phyloP scores from a whole-genome alignment of 2,888 invertebrate species.

The Subacronicta megacephala region DNA sequence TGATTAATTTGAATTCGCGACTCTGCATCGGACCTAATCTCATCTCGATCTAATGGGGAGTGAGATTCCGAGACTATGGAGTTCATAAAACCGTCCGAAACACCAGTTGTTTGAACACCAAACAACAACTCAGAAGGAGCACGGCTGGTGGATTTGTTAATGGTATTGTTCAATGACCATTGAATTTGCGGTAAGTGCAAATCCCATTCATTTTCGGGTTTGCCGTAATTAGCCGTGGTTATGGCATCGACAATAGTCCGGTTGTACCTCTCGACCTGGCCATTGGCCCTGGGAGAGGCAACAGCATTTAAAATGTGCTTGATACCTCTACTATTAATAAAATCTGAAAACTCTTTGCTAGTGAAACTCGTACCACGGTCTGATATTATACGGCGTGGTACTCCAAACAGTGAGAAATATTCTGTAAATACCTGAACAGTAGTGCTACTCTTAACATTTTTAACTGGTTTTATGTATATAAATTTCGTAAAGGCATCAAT shows the following conservation, averaged over 20 bases:
- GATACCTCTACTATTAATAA: conserved; percentile 2
- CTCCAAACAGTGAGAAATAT: conserved; percentile 11
- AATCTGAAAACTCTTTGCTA: conserved; percentile 3
- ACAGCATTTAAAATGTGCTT: conserved; percentile 3
- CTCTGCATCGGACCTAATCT: neutral
- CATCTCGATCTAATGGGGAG: conserved; percentile 2
- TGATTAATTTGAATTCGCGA: neutral
- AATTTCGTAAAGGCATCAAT: no score
- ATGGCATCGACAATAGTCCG: no score
- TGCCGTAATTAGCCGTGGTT: no score
- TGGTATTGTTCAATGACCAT: no score
- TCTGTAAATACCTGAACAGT: conserved; percentile 1
- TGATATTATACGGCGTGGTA: conserved; percentile 10
- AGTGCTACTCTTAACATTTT: conserved; percentile 11
- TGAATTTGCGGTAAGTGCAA: no score
- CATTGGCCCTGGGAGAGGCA: neutral
- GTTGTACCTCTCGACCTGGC: neutral
- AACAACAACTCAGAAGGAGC: no score
- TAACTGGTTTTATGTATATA: conserved; percentile 14
- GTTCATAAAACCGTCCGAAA: conserved; percentile 1
- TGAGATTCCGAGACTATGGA: neutral
- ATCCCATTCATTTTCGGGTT: no score
- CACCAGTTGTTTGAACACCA: no score
- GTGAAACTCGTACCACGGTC: conserved; percentile 13
- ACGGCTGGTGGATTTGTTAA: no score